Conservation (phyloP, 64 coral and sea anemone genomes). For the Cladopsammia gracilis region DNA sequence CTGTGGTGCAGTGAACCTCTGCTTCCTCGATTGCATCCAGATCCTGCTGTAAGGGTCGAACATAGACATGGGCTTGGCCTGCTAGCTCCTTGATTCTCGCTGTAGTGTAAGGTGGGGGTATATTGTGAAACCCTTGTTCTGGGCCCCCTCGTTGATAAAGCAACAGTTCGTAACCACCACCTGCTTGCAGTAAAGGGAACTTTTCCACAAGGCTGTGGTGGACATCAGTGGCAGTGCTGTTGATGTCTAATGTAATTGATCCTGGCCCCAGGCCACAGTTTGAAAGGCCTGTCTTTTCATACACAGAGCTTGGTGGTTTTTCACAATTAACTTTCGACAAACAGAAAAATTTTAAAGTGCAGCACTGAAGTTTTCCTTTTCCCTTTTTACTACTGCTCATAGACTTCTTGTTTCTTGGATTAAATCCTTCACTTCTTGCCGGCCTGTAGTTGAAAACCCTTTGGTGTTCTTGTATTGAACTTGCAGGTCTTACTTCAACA, state of each 20-base stretch:
- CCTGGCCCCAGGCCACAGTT: constrained; percentile 49
- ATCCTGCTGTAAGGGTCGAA: constrained; percentile 6
- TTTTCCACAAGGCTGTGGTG: constrained; percentile 42
- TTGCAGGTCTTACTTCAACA: not conserved
- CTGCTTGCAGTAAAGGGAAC: constrained; percentile 33
- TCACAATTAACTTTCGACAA: constrained; percentile 53
- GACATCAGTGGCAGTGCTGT: constrained; percentile 29
- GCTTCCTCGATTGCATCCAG: constrained; percentile 5
- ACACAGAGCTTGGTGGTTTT: constrained; percentile 42
- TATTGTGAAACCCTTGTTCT: constrained; percentile 14
- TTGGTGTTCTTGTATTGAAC: constrained; percentile 1
- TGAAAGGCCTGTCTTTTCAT: constrained; percentile 49
- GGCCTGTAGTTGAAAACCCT: constrained; percentile 11
- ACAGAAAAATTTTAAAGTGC: constrained; percentile 58
- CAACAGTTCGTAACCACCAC: constrained; percentile 56
- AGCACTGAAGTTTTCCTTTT: not conserved
- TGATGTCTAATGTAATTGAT: constrained; percentile 54
- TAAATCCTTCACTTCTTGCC: not conserved
- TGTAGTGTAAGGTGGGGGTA: not conserved
- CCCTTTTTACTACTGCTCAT: not conserved
- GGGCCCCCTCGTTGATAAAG: constrained; percentile 10
- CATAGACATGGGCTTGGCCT: not conserved
- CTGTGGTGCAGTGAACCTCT: not conserved
- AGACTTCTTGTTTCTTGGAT: not conserved
- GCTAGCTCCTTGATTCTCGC: not conserved